A percentile compares a stretch with the other conserved stretches of the same genome.
These are phyloP conservation scores for Belonocnema kinseyi DNA, from an alignment of 1,140 invertebrate species.

Conservation along the genomic window DNA sequence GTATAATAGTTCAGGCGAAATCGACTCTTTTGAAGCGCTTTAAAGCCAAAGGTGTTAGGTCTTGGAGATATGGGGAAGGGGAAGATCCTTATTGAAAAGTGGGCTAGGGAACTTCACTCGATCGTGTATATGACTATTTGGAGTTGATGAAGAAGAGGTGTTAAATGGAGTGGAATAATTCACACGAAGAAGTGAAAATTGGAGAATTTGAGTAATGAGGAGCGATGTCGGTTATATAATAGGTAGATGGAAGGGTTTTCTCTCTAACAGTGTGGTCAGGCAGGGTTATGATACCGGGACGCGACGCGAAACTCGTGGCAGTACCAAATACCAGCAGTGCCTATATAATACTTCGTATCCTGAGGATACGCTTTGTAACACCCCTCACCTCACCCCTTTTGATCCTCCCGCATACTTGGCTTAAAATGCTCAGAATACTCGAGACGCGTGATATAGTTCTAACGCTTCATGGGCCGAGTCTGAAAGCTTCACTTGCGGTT, in stretches of 20 bases:
- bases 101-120: no score
- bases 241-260: slow-evolving; percentile 3
- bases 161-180: neutral
- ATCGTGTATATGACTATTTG: no score
- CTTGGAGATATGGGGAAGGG: no score
- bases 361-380: slow-evolving; percentile 60
- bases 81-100: no score
- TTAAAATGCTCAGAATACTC: slow-evolving; percentile 59
- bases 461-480: slow-evolving; percentile 1
- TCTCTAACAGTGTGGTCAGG: slow-evolving; percentile 36
- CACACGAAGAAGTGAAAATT: neutral
- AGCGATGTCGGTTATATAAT: neutral
- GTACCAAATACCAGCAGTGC: slow-evolving; percentile 49
- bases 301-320: slow-evolving; percentile 36
- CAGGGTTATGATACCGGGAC: slow-evolving; percentile 38
- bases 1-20: no score
- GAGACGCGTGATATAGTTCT: slow-evolving; percentile 47
- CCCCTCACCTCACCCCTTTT: slow-evolving; percentile 48
- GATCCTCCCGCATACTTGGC: slow-evolving; percentile 57
- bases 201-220: neutral
- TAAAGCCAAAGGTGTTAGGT: no score
- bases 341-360: slow-evolving; percentile 52
- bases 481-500: slow-evolving; percentile 28
- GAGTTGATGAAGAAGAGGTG: neutral
- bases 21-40: no score